Evolutionary conservation across 2,113 vertebrate species (phyloP), one percentile per base, ranked within the genome.

Genomic region (Orientallactaga bullata): DNA sequence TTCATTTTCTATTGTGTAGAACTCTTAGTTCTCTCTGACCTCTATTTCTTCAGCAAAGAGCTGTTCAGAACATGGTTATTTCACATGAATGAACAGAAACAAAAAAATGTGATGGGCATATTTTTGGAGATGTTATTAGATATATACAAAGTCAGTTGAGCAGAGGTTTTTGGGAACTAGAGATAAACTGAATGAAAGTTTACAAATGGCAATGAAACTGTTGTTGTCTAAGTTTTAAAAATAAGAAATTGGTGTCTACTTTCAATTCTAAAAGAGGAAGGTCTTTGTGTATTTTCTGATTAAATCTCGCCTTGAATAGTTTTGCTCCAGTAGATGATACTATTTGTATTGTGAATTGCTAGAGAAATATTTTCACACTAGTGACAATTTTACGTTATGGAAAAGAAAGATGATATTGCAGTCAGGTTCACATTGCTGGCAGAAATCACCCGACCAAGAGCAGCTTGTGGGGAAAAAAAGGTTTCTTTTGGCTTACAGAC

Each of bases 21-120:
- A 76, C 51, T 60, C 94, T 81, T 58, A 71, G 51, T 88, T 95
- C 47, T 78, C n/a, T 80, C 20, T 95, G 35, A 88, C 88, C 76
- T 95, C 35, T 60, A 55, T 84, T 94, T 80, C 20, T 88, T 21
- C 21, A 88, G 87, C 72, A 83, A 79, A 61, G 82, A 28, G 42
- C 77, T 78, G 16, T 88, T 92, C 35, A 79, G 79, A 24, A 74
- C n/a, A 69, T 69, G 55, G n/a, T 81, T 91, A 85, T 92, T 90
- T 30, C 66, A 79, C 69, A 71, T 32, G 61, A 90, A 7, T 92
- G 83, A 83, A 21, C 55, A 79, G 80, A 90, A 93, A 89, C 73
- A 91, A 84, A 74, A 74, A n/a, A 11, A 81, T 77, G 47, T 30
- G 42, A 47, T 47, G 8, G 42, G 42, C 17, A 39, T 93, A 35